Evolutionary conservation across 2,113 vertebrate species (phyloP), one percentile per base, ranked within the genome.

Genomic region (Corydoras maculifer): DNA sequence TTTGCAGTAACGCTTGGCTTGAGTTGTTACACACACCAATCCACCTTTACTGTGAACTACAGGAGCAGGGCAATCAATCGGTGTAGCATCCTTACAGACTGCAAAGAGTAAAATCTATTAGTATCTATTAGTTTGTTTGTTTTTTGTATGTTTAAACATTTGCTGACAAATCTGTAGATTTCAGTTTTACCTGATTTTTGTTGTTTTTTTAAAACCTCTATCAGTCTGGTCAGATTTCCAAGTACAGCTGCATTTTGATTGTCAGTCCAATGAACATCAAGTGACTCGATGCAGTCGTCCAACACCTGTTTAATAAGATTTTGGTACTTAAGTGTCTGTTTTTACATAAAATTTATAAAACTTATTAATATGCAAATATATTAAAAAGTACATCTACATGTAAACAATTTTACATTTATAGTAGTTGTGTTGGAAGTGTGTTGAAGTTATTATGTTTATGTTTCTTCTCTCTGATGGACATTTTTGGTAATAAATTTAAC

Each of bases 1-100:
- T 82, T 93, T 93, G 86, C 92, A 94, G 85, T 83, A 91, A 54
- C 80, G 80, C 3, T 43, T 58, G 0, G 5, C 6, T 2, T 14
- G 62, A 0, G 82, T 61, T 3, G 80, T 86, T 65, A 79, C 80
- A 62, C 91, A 93, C 2, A 74, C 81, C 59, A 93, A 60, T 0
- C 89, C 90, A 4, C 91, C 89, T 0, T 91, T 86, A 1, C 29
- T 61, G 0, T 83, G 90, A 9, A 84, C 81, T 11, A 51, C 5
- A 0, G 87, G 79, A 0, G 9, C 31, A 0, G 81, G 65, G 73
- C 92, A 93, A 0, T 50, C 10, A 0, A 0, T 18, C 0, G 82
- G 62, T 57, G 60, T 30, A 0, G 77, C 59, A 0, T 15, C 72
- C 13, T 72, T 65, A 75, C 83, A 91, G 7, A 35, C 89, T 92